phyloP scores from a whole-genome alignment of 2,888 invertebrate species.

The Drosophila villosipedis region DNA sequence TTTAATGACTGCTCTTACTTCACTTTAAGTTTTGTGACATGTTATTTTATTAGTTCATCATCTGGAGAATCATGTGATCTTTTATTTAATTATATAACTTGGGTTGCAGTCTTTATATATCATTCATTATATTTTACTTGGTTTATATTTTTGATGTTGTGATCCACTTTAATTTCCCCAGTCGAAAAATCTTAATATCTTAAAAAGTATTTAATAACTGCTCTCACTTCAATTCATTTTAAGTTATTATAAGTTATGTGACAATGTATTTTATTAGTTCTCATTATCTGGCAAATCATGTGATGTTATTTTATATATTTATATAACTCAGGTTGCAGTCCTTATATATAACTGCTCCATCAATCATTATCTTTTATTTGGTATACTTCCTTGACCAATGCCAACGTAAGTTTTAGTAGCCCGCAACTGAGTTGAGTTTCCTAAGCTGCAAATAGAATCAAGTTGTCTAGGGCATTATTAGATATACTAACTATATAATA shows the following conservation, averaged over 20 bases:
- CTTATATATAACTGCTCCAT: slow-evolving; percentile 18
- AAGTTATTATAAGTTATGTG: neutral
- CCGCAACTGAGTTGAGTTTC: slow-evolving; percentile 34
- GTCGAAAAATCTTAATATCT: neutral
- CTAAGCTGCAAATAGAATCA: slow-evolving; percentile 31
- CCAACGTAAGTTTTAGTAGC: slow-evolving; percentile 33
- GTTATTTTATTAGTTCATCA: slow-evolving; percentile 5
- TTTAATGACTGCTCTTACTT: neutral
- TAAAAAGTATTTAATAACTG: neutral
- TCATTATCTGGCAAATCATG: slow-evolving; percentile 37
- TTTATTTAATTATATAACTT: slow-evolving; percentile 31
- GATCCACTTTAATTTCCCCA: neutral
- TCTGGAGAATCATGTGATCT: slow-evolving; percentile 49
- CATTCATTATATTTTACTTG: slow-evolving; percentile 9
- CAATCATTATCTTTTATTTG: slow-evolving; percentile 11
- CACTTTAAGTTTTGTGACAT: neutral
- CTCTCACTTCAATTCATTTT: neutral
- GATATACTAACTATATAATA: slow-evolving; percentile 9
- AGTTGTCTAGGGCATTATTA: slow-evolving; percentile 26
- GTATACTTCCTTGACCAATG: slow-evolving; percentile 30
- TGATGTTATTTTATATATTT: slow-evolving; percentile 42
- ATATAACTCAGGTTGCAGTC: slow-evolving; percentile 36
- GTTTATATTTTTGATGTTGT: neutral
- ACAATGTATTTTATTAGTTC: slow-evolving; percentile 9
- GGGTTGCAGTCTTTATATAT: slow-evolving; percentile 17